Evolutionary conservation across 1,140 invertebrate species (phyloP).

Genomic region (Ceratosolen fusciceps): DNA sequence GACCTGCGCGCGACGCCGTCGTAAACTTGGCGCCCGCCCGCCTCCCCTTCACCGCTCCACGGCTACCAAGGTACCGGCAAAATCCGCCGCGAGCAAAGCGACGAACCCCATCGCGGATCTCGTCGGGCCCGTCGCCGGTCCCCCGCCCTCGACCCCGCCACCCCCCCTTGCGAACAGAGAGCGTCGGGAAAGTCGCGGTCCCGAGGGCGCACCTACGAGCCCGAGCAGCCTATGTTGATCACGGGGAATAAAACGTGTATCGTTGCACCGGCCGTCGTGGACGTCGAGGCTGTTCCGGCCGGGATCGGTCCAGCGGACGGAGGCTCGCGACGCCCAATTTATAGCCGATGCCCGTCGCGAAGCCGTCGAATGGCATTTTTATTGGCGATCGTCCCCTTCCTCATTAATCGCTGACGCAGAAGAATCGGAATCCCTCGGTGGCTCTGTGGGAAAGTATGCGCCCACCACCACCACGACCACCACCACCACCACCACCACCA

Average conservation of each 20-base stretch:
- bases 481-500: constrained; percentile 18
- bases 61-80: too few species aligned
- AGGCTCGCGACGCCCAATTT: constrained; percentile 17
- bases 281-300: background rate
- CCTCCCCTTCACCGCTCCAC: background rate
- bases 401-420: constrained; percentile 8
- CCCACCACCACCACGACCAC: too few species aligned
- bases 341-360: background rate
- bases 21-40: constrained; percentile 54
- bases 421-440: constrained; percentile 26
- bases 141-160: background rate
- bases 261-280: constrained; percentile 31
- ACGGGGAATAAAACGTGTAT: constrained; percentile 32
- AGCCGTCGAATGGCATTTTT: background rate
- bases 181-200: constrained; percentile 35
- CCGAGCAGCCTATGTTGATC: constrained; percentile 30
- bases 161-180: too few species aligned
- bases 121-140: too few species aligned
- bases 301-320: background rate
- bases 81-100: too few species aligned
- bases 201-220: too few species aligned
- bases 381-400: constrained; percentile 17
- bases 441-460: constrained; percentile 39
- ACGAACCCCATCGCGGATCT: too few species aligned
- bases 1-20: constrained; percentile 51